Evolutionary conservation across 1,140 invertebrate species (phyloP), one percentile per base, ranked within the genome.

Genomic region (Anastrepha obliqua): DNA sequence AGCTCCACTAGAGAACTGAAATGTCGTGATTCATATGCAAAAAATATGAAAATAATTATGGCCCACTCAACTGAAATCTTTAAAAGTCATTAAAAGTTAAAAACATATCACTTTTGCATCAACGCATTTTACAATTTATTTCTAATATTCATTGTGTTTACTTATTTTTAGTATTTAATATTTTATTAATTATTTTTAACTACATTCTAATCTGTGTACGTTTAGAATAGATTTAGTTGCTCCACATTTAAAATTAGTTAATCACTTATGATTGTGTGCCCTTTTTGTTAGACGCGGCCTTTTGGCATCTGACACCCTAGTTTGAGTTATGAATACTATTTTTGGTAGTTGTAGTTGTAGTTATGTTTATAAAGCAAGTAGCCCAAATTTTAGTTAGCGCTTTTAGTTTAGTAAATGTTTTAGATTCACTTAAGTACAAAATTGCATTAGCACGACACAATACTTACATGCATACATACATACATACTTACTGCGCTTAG

Each of bases 111-210:
- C 4, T n/a, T 47, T 58, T 85, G 13, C 11, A 85, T 58, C 78
- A 85, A 13, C n/a, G 78, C 58, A 85, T 58, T 85, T 85, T 29
- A 55, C 13, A 39, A 39, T 85, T 58, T 58, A 29, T 58, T 65
- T 65, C 6, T 65, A 20, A 39, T 29, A 51, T 81, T 51, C 11
- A 58, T 78, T 78, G 39, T 78, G 91, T 90, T 90, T 29, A 78
- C 47, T 78, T 85, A 20, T 74, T 74, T 47, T 3, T 44, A 17
- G 17, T 81, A 55, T 15, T 62, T 17, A 62, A 62, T 62, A 81
- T 81, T 81, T 51, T 17, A 55, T 13, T 74, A 74, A 74, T 47
- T 47, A 81, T 15, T 51, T 55, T 55, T 55, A 29, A 29, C 29
- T 29, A 29, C 29, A 29, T 29, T 29, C 29, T 29, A 29, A 4